Evolutionary conservation across 1,140 invertebrate genomes (phyloP).

Genomic region (Chelonus insularis): DNA sequence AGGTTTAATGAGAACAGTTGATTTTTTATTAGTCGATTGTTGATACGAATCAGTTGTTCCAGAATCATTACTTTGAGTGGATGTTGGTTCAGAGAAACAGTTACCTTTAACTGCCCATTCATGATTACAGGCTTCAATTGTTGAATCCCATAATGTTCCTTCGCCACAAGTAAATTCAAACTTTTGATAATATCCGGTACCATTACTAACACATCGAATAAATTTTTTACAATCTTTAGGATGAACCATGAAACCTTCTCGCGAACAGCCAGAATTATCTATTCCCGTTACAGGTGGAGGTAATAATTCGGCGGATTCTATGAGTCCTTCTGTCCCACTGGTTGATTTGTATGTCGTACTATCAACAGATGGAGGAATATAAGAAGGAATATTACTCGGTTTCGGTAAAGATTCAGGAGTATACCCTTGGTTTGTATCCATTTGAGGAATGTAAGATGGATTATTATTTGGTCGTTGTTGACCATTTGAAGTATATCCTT

Average conservation of each 20-base stretch:
- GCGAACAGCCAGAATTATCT: slow-evolving; percentile 43
- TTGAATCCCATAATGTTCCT: slow-evolving; percentile 74
- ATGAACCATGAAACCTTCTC: slow-evolving; percentile 72
- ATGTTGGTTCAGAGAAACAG: slow-evolving; percentile 30
- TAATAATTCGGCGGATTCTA: not conserved
- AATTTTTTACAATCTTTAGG: slow-evolving; percentile 74
- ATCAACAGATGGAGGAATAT: too few relatives aligned
- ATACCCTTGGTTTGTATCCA: too few relatives aligned
- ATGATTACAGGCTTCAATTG: slow-evolving; percentile 69
- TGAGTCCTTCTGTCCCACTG: slow-evolving; percentile 4
- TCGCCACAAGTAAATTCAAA: slow-evolving; percentile 72
- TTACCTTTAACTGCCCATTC: slow-evolving; percentile 61
- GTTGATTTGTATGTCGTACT: too few relatives aligned
- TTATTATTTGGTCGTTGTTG: too few relatives aligned
- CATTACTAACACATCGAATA: slow-evolving; percentile 73
- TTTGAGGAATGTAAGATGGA: too few relatives aligned
- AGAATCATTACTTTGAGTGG: not conserved
- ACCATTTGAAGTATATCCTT: too few relatives aligned
- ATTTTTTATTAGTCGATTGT: not conserved
- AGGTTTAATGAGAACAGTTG: too few relatives aligned
- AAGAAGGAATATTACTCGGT: too few relatives aligned
- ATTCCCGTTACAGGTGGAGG: not conserved
- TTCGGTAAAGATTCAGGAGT: too few relatives aligned
- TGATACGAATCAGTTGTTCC: not conserved
- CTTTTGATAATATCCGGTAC: slow-evolving; percentile 61